Evolutionary conservation across 2,888 invertebrate genomes (phyloP).

Genomic region (Antheraea yamamai): DNA sequence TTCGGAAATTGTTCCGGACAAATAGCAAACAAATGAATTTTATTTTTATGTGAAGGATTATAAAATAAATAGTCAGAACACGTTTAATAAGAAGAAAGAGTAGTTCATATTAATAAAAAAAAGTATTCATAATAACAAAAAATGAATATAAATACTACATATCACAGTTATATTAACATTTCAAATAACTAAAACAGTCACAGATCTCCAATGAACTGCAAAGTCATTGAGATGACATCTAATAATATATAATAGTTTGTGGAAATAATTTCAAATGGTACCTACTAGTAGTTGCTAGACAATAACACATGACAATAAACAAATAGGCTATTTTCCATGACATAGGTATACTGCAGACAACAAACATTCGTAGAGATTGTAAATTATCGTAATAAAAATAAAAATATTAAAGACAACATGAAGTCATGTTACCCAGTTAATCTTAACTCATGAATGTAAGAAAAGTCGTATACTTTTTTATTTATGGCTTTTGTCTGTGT

Average conservation of each 20-base stretch:
- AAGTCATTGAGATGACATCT: not conserved
- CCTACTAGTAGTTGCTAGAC: conserved; percentile 13
- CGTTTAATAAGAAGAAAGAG: too few relatives aligned
- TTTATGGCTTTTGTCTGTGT: not conserved
- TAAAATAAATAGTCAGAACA: too few relatives aligned
- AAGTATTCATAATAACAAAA: not conserved
- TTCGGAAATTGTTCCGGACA: too few relatives aligned
- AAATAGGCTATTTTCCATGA: conserved; percentile 17
- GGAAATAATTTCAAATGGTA: not conserved
- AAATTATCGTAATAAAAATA: not conserved
- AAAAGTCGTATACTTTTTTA: not conserved
- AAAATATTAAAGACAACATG: not conserved
- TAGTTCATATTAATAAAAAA: too few relatives aligned
- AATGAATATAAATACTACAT: not conserved
- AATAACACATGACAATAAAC: conserved; percentile 16
- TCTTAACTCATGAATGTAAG: not conserved
- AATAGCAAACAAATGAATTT: too few relatives aligned
- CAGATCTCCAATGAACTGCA: not conserved
- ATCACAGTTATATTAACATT: not conserved
- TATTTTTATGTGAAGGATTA: too few relatives aligned
- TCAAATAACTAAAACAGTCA: not conserved
- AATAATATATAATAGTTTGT: not conserved
- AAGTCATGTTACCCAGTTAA: not conserved
- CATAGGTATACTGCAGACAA: not conserved
- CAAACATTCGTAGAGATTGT: not conserved